A percentile compares a stretch with the other conserved stretches of the same genome.
These are phyloP conservation scores for Axinella damicornis DNA, from an alignment of 37 sponge, comb jelly and placozoan species.

Conservation along the genomic window DNA sequence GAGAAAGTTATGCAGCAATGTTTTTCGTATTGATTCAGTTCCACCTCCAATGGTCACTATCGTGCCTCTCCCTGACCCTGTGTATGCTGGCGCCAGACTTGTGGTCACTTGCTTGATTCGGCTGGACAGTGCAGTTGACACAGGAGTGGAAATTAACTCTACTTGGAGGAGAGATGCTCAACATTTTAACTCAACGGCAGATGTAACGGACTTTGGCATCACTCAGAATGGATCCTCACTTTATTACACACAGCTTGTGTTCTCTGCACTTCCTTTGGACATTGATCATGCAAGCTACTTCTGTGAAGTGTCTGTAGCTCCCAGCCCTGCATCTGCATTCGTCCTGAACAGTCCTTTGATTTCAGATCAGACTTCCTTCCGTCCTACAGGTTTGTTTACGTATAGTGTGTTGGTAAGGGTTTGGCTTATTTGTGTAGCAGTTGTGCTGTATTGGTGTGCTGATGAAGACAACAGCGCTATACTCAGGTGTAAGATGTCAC, in stretches of 20 bases:
- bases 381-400: background rate
- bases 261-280: background rate
- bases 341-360: background rate
- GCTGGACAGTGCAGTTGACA: slow-evolving; percentile 24
- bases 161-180: slow-evolving; percentile 9
- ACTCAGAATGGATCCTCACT: background rate
- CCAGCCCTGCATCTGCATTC: background rate
- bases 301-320: slow-evolving; percentile 14
- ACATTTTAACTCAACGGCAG: no score
- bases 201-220: no score
- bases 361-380: slow-evolving; percentile 2
- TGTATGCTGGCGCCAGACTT: slow-evolving; percentile 13
- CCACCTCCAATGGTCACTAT: slow-evolving; percentile 12
- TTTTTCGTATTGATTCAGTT: slow-evolving; percentile 17
- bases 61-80: background rate
- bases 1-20: no score
- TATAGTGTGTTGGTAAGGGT: no score
- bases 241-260: slow-evolving; percentile 7
- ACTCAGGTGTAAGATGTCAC: no score
- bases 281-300: slow-evolving; percentile 12
- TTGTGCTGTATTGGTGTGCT: no score
- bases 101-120: slow-evolving; percentile 6
- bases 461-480: no score
- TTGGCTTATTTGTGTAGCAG: no score
- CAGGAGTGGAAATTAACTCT: background rate